Evolutionary conservation across 1,140 invertebrate genomes (phyloP).

Genomic region (Lithobius niger): DNA sequence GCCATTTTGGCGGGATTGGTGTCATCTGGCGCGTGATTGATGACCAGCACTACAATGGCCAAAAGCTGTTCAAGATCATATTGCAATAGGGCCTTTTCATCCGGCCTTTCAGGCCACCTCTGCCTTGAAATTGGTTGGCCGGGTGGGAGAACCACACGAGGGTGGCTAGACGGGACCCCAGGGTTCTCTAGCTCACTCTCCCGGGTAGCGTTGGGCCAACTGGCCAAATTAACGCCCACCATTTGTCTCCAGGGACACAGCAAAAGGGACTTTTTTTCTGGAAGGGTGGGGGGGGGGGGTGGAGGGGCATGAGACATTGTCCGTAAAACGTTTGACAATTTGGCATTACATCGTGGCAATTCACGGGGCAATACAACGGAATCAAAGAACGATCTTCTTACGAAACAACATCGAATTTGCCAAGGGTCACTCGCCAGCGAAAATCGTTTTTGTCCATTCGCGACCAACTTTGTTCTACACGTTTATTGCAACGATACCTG

Average conservation of each 20-base stretch:
- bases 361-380: too few species aligned
- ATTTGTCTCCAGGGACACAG: background rate
- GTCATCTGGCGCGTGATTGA: slow-evolving; percentile 5
- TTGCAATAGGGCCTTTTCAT: slow-evolving; percentile 8
- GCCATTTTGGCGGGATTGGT: slow-evolving; percentile 8
- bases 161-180: background rate
- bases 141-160: background rate
- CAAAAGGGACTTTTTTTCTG: background rate
- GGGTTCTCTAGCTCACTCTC: background rate
- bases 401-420: too few species aligned
- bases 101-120: background rate
- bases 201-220: background rate
- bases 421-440: too few species aligned
- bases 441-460: too few species aligned
- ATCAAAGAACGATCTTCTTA: too few species aligned
- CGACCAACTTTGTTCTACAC: too few species aligned
- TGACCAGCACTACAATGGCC: slow-evolving; percentile 3
- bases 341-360: too few species aligned
- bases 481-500: too few species aligned
- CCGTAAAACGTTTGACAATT: too few species aligned
- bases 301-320: too few species aligned
- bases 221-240: background rate
- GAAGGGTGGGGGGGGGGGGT: too few species aligned
- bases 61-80: slow-evolving; percentile 6
- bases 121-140: slow-evolving; percentile 6